phyloP scores from a whole-genome alignment of 2,797 vertebrate species.

The Intellagama lesueurii region DNA sequence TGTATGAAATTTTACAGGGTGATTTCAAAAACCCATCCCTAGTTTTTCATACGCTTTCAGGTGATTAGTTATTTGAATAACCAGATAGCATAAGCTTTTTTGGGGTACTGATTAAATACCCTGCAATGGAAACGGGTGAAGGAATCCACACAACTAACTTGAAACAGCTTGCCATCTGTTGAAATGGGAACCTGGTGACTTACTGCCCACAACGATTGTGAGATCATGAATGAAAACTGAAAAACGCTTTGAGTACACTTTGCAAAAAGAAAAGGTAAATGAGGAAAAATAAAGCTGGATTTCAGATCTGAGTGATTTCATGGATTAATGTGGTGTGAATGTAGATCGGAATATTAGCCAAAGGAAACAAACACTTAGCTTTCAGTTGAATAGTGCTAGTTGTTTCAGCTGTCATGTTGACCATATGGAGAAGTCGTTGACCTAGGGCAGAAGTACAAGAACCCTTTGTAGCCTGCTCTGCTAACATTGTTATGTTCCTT shows the following conservation, averaged over 20 bases:
- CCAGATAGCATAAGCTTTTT: background rate
- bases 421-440: conserved; percentile 32
- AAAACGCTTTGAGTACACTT: background rate
- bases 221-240: background rate
- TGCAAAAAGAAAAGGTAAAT: conserved; percentile 24
- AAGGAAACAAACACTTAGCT: conserved; percentile 34
- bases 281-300: conserved; percentile 24
- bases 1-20: background rate
- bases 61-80: background rate
- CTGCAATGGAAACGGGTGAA: background rate
- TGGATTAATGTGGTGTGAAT: conserved; percentile 43
- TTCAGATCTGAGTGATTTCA: conserved; percentile 37
- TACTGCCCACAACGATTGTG: background rate
- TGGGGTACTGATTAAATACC: background rate
- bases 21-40: too few relatives aligned
- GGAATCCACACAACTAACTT: background rate
- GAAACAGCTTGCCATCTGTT: background rate
- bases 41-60: background rate
- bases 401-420: conserved; percentile 28
- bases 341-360: conserved; percentile 17
- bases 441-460: conserved; percentile 2
- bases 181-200: conserved; percentile 7
- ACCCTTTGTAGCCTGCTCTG: background rate
- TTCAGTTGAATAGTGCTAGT: conserved; percentile 19
- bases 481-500: conserved; percentile 6